Evolutionary conservation across 2,113 vertebrate genomes (phyloP), one percentile per base, ranked within the genome.

Genomic region (Atherinomorus stipes): DNA sequence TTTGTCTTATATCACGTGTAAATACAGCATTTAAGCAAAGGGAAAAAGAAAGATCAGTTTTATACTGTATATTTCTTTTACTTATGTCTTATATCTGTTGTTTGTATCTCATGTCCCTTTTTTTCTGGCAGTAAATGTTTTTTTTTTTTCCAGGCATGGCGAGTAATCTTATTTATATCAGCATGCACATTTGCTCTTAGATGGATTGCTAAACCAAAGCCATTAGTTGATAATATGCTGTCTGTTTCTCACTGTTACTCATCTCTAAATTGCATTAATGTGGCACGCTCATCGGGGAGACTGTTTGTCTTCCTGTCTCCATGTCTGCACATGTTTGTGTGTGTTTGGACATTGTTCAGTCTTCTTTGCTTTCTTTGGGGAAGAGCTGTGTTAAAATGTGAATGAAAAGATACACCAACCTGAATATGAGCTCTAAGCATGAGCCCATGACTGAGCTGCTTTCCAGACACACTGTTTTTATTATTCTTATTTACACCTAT

Each of bases 181-280:
- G 84, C 84, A 77, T 83, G 78, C 74, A 79, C 73, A 85, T 91
- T 91, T 89, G 73, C 86, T 80, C 69, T 68, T 63, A 77, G 89
- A 94, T 82, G 70, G 85, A 94, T 92, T 65, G 86, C 73, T 52
- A 81, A 89, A 76, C 71, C 81, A 71, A 76, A 81, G 83, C 83
- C 90, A 93, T 93, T 93, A 92, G 88, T 85, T 88, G 85, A 90
- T 91, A 91, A 90, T 93, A 90, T 87, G 85, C 80, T 75, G 83
- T 88, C 86, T 87, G 90, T 90, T 89, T 91, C 86, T 90, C 61
- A 61, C 84, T 77, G 90, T 92, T 91, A 88, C 88, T 92, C 90
- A 91, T 89, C 85, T 84, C 83, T 80, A 91, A 92, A 91, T 89
- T 89, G 88, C 87, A 85, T 92, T 92, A 84, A 86, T 82, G 78